Conservation (phyloP, 92 coral and sea anemone genomes). For the Metridium senile region DNA sequence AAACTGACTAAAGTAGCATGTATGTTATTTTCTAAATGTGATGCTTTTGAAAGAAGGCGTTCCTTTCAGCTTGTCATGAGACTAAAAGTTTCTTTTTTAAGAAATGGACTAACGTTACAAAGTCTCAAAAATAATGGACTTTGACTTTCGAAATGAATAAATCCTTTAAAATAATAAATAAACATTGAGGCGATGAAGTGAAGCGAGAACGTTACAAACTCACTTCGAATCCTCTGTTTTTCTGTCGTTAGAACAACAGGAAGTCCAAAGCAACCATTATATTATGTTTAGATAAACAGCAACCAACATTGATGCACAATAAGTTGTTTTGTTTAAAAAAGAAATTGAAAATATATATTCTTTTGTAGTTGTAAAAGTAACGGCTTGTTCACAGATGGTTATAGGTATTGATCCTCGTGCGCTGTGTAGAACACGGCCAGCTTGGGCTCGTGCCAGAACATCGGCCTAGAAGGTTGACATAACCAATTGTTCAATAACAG, state of each 20-base stretch:
- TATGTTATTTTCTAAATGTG: background rate
- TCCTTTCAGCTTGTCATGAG: background rate
- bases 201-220: background rate
- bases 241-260: conserved; percentile 9
- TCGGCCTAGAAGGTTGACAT: conserved; percentile 7
- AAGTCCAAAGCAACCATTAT: conserved; percentile 6
- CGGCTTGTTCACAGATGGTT: conserved; percentile 36
- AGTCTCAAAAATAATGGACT: conserved; percentile 12
- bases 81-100: background rate
- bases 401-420: background rate
- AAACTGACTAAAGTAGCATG: too few species aligned
- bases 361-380: conserved; percentile 12
- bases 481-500: background rate
- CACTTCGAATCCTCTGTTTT: background rate
- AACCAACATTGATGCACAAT: background rate
- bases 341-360: conserved; percentile 5
- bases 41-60: background rate
- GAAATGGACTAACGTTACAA: background rate
- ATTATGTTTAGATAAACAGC: background rate
- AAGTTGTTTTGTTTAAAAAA: conserved; percentile 8
- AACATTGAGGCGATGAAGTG: background rate
- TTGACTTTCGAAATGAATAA: conserved; percentile 1
- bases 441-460: conserved; percentile 22
- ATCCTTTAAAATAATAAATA: conserved; percentile 13
- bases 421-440: background rate